Base-by-base conservation (phyloP, 2,888 invertebrate species). In the Periphyllus acericola region DNA sequence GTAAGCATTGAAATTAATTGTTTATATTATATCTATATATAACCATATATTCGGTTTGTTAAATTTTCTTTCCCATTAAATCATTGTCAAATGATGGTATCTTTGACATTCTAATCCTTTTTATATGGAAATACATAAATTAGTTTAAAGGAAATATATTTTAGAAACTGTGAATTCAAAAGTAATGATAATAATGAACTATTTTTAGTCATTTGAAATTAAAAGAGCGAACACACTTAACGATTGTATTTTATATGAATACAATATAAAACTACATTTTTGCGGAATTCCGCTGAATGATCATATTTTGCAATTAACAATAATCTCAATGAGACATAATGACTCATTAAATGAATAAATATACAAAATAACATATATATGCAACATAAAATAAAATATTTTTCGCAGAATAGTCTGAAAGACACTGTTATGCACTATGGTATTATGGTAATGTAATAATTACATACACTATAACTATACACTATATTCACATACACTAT, bases 61-160 rank as follows among this genome's bases (percentile, higher is more conserved):
- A 21, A 60, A 21, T 60, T 60, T 60, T 60, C 21, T 0, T 60
- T 60, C 5, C 5, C 60, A 25, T 60, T 60, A 25, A 60, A 60
- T 60, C 21, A 60, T 6, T 2, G 21, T 60, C 2, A 25, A 60
- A 60, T 25, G 25, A 11, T 68, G 3, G n/a, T n/a, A n/a, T 68
- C 40, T 80, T 21, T 68, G 66, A 80, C 71, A 71, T 46, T 46
- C 0, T 81, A 81, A 81, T 81, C 81, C 71, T 29, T 81, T 81
- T 29, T 6, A 46, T 71, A 46, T 29, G 32, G 17, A 52, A 32
- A 52, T n/a, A n/a, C n/a, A n/a, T 0, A 34, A 74, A 36, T 5
- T 6, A 74, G n/a, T 25, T 25, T 32, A 36, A 72, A 72, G n/a
- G 34, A 14, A 72, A 72, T 82, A 71, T 6, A 34, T 19, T 74